Percentiles rank a stretch among this genome's conserved stretches.
These are phyloP conservation scores for Vanessa atalanta DNA, from an alignment of 1,140 invertebrate species.

Conservation along the genomic window DNA sequence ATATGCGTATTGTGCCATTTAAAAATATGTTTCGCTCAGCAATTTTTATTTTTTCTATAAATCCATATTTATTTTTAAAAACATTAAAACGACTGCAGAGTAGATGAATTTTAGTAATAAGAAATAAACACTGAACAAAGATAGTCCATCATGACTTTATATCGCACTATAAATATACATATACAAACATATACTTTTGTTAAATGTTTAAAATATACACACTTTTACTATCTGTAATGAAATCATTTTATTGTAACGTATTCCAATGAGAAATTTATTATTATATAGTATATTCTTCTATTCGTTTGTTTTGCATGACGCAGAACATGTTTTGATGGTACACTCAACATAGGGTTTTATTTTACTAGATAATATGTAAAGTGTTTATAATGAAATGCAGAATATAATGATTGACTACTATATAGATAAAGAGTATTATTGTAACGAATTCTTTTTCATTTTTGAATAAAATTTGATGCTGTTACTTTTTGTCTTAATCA, in stretches of 20 bases:
- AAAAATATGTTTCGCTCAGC: conserved; percentile 15
- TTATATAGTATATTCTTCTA: conserved; percentile 50
- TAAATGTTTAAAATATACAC: conserved; percentile 56
- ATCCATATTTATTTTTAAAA: conserved; percentile 10
- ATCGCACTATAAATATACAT: conserved; percentile 47
- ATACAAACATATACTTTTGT: conserved; percentile 55
- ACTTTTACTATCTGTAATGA: conserved; percentile 54
- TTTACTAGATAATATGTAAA: conserved; percentile 40
- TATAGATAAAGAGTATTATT: conserved; percentile 43
- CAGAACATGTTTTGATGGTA: conserved; percentile 41
- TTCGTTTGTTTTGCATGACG: conserved; percentile 48
- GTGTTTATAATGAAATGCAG: conserved; percentile 38
- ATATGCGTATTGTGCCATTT: conserved; percentile 27
- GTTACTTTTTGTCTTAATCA: conserved; percentile 75
- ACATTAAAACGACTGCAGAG: conserved; percentile 53
- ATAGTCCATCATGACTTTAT: conserved; percentile 51
- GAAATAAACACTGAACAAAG: conserved; percentile 45
- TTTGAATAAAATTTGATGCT: conserved; percentile 70
- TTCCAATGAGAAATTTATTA: conserved; percentile 45
- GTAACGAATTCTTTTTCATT: conserved; percentile 59
- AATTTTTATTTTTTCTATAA: conserved; percentile 9
- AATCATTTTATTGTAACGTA: conserved; percentile 51
- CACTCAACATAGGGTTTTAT: conserved; percentile 34
- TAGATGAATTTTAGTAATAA: conserved; percentile 49
- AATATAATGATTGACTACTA: conserved; percentile 32